Evolutionary conservation across 2,888 invertebrate species (phyloP).

Genomic region (Hydrotaea diabolus): DNA sequence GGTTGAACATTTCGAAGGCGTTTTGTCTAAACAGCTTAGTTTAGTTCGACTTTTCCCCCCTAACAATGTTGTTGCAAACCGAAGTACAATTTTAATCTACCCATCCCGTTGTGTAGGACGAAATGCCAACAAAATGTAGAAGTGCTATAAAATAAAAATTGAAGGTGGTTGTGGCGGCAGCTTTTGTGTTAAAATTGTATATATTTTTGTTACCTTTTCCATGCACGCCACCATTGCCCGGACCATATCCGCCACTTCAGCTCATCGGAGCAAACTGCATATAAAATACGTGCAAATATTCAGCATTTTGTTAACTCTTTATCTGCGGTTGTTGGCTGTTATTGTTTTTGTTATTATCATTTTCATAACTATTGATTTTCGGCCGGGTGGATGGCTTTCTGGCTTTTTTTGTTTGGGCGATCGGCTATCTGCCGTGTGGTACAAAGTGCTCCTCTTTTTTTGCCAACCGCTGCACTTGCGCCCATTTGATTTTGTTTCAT

Average conservation of each 20-base stretch:
- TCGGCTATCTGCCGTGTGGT: constrained; percentile 10
- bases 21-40: no score
- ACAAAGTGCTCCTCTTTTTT: constrained; percentile 14
- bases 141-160: constrained; percentile 67
- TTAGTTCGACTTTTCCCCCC: no score
- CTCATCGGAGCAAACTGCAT: constrained; percentile 23
- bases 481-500: constrained; percentile 2
- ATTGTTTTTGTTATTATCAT: constrained; percentile 22
- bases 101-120: not conserved
- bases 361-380: constrained; percentile 59
- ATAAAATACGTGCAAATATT: constrained; percentile 56
- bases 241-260: constrained; percentile 1
- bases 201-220: constrained; percentile 9
- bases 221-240: not conserved
- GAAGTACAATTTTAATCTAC: not conserved
- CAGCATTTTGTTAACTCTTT: constrained; percentile 11
- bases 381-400: constrained; percentile 5
- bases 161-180: constrained; percentile 65
- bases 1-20: no score
- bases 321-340: not conserved
- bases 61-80: not conserved
- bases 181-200: constrained; percentile 59
- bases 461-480: constrained; percentile 45
- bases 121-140: constrained; percentile 49
- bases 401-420: not conserved